These are phyloP conservation scores for Entomyzon cyanotis DNA, from an alignment of 2,113 vertebrate species.

Conservation along the genomic window DNA sequence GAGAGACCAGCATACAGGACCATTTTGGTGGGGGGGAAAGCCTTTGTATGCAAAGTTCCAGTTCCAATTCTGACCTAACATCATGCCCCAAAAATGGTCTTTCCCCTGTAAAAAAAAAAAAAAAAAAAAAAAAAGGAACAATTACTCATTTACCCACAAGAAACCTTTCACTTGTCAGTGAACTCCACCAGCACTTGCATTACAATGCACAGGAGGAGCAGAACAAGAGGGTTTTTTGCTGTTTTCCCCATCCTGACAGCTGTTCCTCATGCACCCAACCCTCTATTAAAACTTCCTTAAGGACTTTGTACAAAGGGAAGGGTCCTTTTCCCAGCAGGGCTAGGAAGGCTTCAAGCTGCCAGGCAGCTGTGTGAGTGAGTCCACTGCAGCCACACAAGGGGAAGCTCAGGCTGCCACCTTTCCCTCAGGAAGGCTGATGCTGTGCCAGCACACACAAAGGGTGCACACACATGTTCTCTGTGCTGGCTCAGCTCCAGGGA, in stretches of 20 bases:
- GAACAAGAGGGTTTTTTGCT: neutral
- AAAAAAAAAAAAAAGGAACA: neutral
- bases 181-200: neutral
- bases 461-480: neutral
- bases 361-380: neutral
- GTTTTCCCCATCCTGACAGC: neutral
- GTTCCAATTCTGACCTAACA: neutral
- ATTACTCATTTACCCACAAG: neutral
- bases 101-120: neutral
- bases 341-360: neutral
- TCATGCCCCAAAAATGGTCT: neutral
- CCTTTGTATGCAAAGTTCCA: neutral
- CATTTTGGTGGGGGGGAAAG: fast-evolving
- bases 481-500: neutral
- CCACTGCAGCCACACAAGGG: neutral
- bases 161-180: neutral
- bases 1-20: neutral
- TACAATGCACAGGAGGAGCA: neutral
- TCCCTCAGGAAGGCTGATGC: neutral
- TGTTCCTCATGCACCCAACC: neutral
- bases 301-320: neutral
- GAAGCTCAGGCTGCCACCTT: neutral
- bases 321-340: neutral
- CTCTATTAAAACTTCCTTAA: neutral
- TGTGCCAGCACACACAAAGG: neutral